Evolutionary conservation across 2,888 invertebrate species (phyloP).

Genomic region (Aquatica leii): DNA sequence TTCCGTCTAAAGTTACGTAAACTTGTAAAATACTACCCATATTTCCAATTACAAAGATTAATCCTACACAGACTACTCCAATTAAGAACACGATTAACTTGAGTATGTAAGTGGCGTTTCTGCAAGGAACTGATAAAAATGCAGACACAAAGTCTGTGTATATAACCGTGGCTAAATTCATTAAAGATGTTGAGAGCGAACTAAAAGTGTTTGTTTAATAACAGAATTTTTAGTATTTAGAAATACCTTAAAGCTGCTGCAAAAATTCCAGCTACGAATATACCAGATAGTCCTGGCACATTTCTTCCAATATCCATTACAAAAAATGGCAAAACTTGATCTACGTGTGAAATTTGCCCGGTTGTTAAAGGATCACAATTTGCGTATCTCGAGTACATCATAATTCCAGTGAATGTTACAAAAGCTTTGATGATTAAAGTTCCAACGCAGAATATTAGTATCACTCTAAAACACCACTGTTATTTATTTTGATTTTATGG

Average conservation of each 20-base stretch:
- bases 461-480: constrained; percentile 30
- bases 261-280: constrained; percentile 76
- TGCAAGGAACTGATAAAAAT: constrained; percentile 64
- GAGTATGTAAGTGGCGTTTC: constrained; percentile 66
- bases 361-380: constrained; percentile 71
- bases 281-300: constrained; percentile 74
- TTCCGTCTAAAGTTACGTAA: constrained; percentile 67
- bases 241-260: constrained; percentile 71
- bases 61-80: constrained; percentile 78
- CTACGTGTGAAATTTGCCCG: constrained; percentile 64
- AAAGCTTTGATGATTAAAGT: constrained; percentile 30
- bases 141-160: constrained; percentile 73
- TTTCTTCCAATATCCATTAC: constrained; percentile 71
- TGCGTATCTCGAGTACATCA: constrained; percentile 69
- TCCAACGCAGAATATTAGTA: constrained; percentile 27
- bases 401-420: constrained; percentile 50
- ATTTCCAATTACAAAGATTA: constrained; percentile 70
- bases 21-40: constrained; percentile 74
- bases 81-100: constrained; percentile 60
- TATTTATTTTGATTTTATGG: background rate
- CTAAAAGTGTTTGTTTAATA: constrained; percentile 51
- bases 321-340: constrained; percentile 70
- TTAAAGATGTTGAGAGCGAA: constrained; percentile 68
- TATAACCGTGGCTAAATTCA: constrained; percentile 67
- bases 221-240: background rate